These are phyloP conservation scores for Periophthalmus magnuspinnatus DNA, from an alignment of 2,797 vertebrate species.

Conservation along the genomic window DNA sequence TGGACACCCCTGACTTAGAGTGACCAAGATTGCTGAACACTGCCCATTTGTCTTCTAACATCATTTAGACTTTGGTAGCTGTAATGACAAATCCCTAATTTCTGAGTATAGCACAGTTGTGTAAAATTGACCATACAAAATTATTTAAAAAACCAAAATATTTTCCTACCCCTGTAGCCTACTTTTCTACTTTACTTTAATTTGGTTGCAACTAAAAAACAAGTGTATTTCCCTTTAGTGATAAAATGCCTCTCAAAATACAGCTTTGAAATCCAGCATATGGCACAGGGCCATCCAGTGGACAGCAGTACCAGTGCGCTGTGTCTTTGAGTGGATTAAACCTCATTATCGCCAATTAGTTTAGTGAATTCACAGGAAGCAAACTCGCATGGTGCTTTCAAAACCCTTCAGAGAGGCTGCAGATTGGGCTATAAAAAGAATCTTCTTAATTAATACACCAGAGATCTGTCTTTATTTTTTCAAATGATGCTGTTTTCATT, in stretches of 20 bases:
- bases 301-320: constrained; percentile 15
- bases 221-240: background rate
- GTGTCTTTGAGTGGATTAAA: constrained; percentile 66
- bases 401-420: constrained; percentile 34
- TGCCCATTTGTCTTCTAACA: background rate
- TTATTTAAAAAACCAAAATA: too few species aligned
- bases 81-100: too few species aligned
- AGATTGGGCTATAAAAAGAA: constrained; percentile 31
- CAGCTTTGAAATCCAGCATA: background rate
- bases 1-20: too few species aligned
- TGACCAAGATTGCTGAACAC: background rate
- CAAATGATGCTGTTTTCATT: constrained; percentile 16
- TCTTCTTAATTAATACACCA: constrained; percentile 51
- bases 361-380: constrained; percentile 47
- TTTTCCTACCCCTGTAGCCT: too few species aligned
- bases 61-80: background rate
- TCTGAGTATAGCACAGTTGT: background rate
- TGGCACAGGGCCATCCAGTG: background rate
- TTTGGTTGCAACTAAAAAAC: background rate
- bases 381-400: constrained; percentile 40
- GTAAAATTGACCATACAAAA: background rate
- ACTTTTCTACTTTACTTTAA: background rate
- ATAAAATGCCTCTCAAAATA: background rate
- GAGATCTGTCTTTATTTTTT: constrained; percentile 26
- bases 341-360: constrained; percentile 67